These are phyloP conservation scores for Ormyrus nitidulus DNA, from an alignment of 2,888 invertebrate genomes.

Conservation along the genomic window DNA sequence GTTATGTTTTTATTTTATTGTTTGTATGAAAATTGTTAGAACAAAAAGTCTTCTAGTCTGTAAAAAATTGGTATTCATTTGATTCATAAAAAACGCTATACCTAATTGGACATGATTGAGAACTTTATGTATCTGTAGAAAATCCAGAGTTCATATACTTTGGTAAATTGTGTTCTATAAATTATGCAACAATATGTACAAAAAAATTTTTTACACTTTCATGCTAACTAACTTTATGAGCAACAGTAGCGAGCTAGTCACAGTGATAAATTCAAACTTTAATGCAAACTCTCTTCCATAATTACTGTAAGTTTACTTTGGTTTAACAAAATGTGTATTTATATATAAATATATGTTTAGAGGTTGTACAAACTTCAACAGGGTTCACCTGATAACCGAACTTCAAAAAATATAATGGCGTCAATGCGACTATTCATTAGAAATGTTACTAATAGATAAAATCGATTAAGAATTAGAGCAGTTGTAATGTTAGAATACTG, in stretches of 20 bases:
- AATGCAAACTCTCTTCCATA: slow-evolving; percentile 39
- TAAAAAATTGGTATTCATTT: slow-evolving; percentile 36
- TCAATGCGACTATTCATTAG: slow-evolving; percentile 37
- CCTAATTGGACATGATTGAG: slow-evolving; percentile 24
- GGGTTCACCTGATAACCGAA: slow-evolving; percentile 43
- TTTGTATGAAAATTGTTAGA: slow-evolving; percentile 51
- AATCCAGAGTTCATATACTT: slow-evolving; percentile 33
- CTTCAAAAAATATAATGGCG: slow-evolving; percentile 40
- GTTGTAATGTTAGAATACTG: slow-evolving; percentile 29
- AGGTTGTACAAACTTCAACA: slow-evolving; percentile 53
- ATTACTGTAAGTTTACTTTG: slow-evolving; percentile 45
- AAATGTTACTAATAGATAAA: slow-evolving; percentile 27
- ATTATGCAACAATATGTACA: slow-evolving; percentile 42
- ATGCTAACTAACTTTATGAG: slow-evolving; percentile 42
- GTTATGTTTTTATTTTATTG: slow-evolving; percentile 53
- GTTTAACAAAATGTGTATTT: slow-evolving; percentile 48
- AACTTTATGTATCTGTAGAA: slow-evolving; percentile 17
- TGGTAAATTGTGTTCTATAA: slow-evolving; percentile 35
- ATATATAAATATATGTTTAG: slow-evolving; percentile 50
- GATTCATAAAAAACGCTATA: slow-evolving; percentile 34
- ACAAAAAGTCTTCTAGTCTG: slow-evolving; percentile 49
- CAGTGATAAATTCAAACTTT: slow-evolving; percentile 41
- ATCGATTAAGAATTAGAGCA: slow-evolving; percentile 41
- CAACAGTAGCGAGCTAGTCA: slow-evolving; percentile 55
- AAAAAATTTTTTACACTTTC: slow-evolving; percentile 40